phyloP scores from a whole-genome alignment of 2,797 vertebrate genomes.

The Pitangus sulphuratus region DNA sequence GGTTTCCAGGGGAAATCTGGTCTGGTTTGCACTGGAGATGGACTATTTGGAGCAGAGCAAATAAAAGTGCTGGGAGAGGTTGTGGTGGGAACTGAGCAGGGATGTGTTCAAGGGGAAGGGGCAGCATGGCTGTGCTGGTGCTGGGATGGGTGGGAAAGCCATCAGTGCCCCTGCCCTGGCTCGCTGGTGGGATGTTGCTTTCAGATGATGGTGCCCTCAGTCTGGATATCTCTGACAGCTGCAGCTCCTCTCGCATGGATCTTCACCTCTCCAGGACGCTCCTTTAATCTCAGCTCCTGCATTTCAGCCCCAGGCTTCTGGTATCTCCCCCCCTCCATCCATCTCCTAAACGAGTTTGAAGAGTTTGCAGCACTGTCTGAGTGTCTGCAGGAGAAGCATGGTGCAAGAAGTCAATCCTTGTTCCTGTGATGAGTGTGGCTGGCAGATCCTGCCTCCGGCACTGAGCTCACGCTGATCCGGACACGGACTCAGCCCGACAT shows the following conservation, averaged over 20 bases:
- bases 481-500: accelerated
- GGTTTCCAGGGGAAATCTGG: neutral
- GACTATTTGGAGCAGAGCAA: neutral
- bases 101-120: neutral
- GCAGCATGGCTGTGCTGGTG: neutral
- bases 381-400: neutral
- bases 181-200: neutral
- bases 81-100: neutral
- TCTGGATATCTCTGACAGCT: neutral
- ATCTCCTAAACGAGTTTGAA: neutral
- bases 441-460: neutral
- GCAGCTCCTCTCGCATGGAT: neutral
- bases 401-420: neutral
- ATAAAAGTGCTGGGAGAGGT: neutral
- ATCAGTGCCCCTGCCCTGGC: accelerated
- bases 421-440: neutral
- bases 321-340: neutral
- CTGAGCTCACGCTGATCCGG: neutral
- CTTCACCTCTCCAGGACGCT: neutral
- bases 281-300: neutral
- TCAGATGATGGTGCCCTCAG: neutral
- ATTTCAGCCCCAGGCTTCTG: neutral
- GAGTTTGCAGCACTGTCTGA: neutral
- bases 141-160: neutral
- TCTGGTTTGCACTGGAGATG: neutral